Conservation (phyloP, 2,113 vertebrate genomes). For the Podocnemis expansa region DNA sequence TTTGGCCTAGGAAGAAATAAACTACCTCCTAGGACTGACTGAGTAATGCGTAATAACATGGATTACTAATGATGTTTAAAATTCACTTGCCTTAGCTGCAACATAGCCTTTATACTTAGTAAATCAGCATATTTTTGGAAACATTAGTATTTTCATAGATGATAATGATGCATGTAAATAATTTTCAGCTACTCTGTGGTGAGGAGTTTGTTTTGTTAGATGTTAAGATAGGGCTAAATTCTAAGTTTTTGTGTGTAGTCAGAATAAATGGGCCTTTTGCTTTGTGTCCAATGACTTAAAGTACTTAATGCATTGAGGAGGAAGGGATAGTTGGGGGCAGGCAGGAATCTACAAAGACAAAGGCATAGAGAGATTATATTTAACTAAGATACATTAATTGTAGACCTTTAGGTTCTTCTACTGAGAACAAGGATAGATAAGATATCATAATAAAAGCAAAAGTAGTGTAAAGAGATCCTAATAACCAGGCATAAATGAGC, state of each 20-base stretch:
- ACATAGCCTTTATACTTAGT: neutral
- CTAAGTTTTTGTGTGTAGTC: neutral
- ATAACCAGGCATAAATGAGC: neutral
- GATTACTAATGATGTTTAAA: neutral
- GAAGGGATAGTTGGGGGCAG: conserved; percentile 14
- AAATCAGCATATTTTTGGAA: neutral
- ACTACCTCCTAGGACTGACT: fast-evolving
- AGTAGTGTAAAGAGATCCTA: conserved; percentile 18
- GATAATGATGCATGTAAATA: neutral
- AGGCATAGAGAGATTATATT: neutral
- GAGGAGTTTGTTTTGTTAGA: neutral
- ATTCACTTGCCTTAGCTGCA: neutral
- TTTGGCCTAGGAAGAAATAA: neutral
- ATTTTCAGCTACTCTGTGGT: neutral
- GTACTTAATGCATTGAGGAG: conserved; percentile 65
- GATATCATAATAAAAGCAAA: conserved; percentile 55
- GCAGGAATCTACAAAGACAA: conserved; percentile 27
- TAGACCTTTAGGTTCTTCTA: conserved; percentile 30
- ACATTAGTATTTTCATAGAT: neutral
- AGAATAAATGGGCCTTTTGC: neutral
- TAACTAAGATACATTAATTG: conserved; percentile 51
- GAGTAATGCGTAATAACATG: neutral
- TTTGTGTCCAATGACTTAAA: neutral
- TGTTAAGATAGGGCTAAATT: neutral
- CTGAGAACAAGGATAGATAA: conserved; percentile 56